Evolutionary conservation across 2,113 vertebrate species (phyloP), one percentile per base, ranked within the genome.

Genomic region (Mastomys natalensis): DNA sequence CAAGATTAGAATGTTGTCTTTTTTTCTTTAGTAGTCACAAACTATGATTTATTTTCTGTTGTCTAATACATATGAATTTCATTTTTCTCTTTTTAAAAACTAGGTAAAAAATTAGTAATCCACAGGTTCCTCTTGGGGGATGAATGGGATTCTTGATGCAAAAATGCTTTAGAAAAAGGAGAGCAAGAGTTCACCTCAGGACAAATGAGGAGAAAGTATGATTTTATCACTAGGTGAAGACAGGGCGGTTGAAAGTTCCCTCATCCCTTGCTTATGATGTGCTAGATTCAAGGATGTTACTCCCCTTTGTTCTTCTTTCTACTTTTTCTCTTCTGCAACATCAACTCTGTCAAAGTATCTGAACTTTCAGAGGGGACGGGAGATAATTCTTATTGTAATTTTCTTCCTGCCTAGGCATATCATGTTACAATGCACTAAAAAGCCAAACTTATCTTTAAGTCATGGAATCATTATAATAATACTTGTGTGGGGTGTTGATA

Each of bases 11-110:
- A 12, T 64, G 40, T 62, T n/a, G 0, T 82, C 13, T 21, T 91
- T 48, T 85, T 97, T 93, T 66, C 22, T 92, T 17, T 81, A 26
- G 2, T 86, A n/a, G 7, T 89, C n/a, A 82, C 43, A 85, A 88
- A 51, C 10, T 60, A 19, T 72, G n/a, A 81, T 72, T 89, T 95
- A 10, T 87, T 55, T 62, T 43, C 68, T 85, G 2, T 86, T 93
- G 34, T 45, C 22, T 94, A 76, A 76, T 40, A 24, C n/a, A 73
- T 58, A 26, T 70, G 34, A 88, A 12, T 9, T 45, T 85, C 22
- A 40, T 3, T 94, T 90, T 93, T 90, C 34, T 66, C 10, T 68
- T 72, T 73, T 92, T 60, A 74, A 92, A 88, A 62, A 64, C 10
- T 72, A 70, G 45, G 48, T 84, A 58, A 64, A 94, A 87, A 78